phyloP scores from a whole-genome alignment of 2,888 invertebrate species.

The Cotesia congregata region DNA sequence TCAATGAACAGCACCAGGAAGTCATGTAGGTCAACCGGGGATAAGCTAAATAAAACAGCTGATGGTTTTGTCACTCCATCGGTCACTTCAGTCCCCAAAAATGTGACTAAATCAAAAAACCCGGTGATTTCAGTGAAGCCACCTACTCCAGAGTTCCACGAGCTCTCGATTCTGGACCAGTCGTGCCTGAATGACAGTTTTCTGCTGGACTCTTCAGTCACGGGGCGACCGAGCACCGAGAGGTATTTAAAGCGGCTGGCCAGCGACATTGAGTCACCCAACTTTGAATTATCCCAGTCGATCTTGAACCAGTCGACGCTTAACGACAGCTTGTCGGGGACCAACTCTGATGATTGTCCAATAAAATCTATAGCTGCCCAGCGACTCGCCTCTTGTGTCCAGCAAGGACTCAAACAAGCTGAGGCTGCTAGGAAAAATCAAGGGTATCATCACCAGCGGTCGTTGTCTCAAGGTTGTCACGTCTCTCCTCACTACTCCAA shows the following conservation, averaged over 20 bases:
- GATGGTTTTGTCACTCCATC: constrained; percentile 43
- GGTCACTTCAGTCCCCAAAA: background rate
- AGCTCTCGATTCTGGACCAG: constrained; percentile 58
- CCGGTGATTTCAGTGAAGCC: constrained; percentile 31
- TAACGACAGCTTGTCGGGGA: constrained; percentile 56
- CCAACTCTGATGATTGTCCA: constrained; percentile 42
- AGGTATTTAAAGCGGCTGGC: background rate
- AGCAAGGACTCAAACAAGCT: constrained; percentile 37
- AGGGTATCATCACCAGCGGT: constrained; percentile 41
- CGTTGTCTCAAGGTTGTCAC: constrained; percentile 54
- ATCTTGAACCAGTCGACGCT: constrained; percentile 62
- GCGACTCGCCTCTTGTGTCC: constrained; percentile 39
- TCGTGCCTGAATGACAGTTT: constrained; percentile 62
- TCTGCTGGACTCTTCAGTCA: constrained; percentile 31
- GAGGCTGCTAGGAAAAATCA: constrained; percentile 15
- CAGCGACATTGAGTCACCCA: background rate
- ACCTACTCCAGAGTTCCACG: constrained; percentile 25
- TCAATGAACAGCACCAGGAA: constrained; percentile 45
- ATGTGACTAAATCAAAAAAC: background rate
- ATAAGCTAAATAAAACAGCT: constrained; percentile 58
- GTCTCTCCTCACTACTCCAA: constrained; percentile 42
- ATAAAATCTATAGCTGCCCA: constrained; percentile 39
- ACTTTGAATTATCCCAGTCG: constrained; percentile 44
- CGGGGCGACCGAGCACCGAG: background rate
- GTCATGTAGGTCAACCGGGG: constrained; percentile 48